Percentiles rank a stretch among this genome's conserved stretches.
These are phyloP conservation scores for Otis tarda DNA, from an alignment of 2,113 vertebrate genomes.

Conservation along the genomic window DNA sequence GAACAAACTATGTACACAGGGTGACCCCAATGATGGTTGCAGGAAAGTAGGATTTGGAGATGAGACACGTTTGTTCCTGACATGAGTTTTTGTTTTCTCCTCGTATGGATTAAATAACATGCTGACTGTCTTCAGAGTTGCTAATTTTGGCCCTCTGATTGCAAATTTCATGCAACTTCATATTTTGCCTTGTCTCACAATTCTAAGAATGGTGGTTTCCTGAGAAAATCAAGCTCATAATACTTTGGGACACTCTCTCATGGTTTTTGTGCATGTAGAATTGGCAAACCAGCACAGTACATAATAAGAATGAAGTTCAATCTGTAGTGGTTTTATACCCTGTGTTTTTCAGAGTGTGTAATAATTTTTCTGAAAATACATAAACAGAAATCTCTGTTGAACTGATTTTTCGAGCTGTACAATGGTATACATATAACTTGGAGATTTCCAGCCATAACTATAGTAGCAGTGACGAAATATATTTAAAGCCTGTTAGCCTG, in stretches of 20 bases:
- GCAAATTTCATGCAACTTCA: not conserved
- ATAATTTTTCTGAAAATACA: not conserved
- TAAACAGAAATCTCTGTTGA: not conserved
- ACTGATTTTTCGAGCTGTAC: not conserved
- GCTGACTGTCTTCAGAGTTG: not conserved
- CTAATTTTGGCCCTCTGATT: slow-evolving; percentile 15
- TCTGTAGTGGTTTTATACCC: not conserved
- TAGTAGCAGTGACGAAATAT: not conserved
- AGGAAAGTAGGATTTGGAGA: not conserved
- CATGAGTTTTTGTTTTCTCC: not conserved
- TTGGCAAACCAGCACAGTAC: not conserved
- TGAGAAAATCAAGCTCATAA: not conserved
- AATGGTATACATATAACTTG: not conserved
- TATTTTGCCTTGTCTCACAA: not conserved
- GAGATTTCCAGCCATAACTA: not conserved
- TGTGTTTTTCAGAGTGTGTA: not conserved
- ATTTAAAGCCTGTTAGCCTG: not conserved
- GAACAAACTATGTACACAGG: not conserved
- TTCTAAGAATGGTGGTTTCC: slow-evolving; percentile 17
- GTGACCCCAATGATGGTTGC: not conserved
- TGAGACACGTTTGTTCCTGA: not conserved
- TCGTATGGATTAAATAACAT: not conserved
- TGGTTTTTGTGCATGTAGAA: not conserved
- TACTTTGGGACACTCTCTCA: not conserved
- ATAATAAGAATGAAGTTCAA: not conserved